phyloP scores from a whole-genome alignment of 2,888 invertebrate genomes.

The Eueremaeus valkanovi region DNA sequence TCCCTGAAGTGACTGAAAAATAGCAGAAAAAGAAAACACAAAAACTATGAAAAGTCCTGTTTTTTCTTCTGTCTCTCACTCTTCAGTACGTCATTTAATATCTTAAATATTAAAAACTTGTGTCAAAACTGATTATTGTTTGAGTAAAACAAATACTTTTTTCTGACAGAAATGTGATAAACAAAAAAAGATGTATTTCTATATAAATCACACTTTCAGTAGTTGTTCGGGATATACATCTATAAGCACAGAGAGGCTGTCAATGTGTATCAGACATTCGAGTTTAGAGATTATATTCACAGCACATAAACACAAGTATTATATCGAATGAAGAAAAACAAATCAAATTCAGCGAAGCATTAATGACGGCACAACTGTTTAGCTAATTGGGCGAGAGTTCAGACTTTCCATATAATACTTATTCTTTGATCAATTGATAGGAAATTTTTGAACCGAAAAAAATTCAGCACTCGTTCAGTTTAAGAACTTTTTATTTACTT shows the following conservation, averaged over 20 bases:
- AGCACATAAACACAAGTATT: not conserved
- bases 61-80: not conserved
- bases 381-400: not conserved
- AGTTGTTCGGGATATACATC: not conserved
- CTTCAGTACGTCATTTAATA: not conserved
- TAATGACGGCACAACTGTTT: constrained; percentile 16
- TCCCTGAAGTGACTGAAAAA: constrained; percentile 1
- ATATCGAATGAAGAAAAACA: not conserved
- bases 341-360: not conserved
- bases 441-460: not conserved
- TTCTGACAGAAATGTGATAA: not conserved
- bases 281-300: not conserved
- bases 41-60: not conserved
- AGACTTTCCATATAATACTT: no score
- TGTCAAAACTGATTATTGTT: constrained; percentile 16
- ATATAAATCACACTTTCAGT: not conserved
- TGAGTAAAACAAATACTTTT: constrained; percentile 8
- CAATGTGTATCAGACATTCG: not conserved
- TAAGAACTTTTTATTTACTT: not conserved
- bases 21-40: not conserved
- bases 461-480: not conserved
- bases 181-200: not conserved
- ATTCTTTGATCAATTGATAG: not conserved
- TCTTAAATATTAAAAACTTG: constrained; percentile 2
- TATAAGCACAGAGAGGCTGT: not conserved